Evolutionary conservation across 92 coral and sea anemone species (phyloP).

Genomic region (Epizoanthus illoricatus): DNA sequence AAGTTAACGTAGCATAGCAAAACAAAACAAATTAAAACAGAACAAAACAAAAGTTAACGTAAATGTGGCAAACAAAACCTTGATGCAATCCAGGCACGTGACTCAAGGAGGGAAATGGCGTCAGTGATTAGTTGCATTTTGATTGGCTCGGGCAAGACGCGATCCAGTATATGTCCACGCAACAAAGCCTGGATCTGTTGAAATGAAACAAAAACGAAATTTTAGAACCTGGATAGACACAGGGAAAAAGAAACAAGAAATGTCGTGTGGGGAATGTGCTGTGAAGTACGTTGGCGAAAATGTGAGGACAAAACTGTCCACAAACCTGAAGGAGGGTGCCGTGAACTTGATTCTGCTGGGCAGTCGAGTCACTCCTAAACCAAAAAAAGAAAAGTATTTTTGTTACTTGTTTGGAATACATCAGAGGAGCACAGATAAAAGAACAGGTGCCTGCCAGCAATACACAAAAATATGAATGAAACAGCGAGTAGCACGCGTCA

Average conservation of each 20-base stretch:
- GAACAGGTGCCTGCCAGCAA: not conserved
- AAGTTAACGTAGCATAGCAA: too few species aligned
- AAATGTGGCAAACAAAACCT: slow-evolving; percentile 34
- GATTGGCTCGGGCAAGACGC: slow-evolving; percentile 39
- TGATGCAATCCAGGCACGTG: slow-evolving; percentile 59
- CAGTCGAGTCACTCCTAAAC: slow-evolving; percentile 41
- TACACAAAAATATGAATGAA: too few species aligned
- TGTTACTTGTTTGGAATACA: not conserved
- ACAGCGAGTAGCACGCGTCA: too few species aligned
- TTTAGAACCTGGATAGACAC: not conserved
- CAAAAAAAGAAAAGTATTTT: not conserved
- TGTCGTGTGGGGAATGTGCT: not conserved
- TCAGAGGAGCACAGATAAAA: not conserved
- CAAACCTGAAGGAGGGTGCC: slow-evolving; percentile 88
- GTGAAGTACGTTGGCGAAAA: not conserved
- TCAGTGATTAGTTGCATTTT: slow-evolving; percentile 48
- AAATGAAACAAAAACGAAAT: not conserved
- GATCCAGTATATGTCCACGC: slow-evolving; percentile 48
- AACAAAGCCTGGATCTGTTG: slow-evolving; percentile 62
- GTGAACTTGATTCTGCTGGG: slow-evolving; percentile 75
- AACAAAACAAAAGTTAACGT: not conserved
- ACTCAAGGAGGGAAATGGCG: slow-evolving; percentile 53
- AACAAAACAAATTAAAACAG: too few species aligned
- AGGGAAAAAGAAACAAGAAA: not conserved
- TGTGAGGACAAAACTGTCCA: not conserved